Percentiles rank a stretch among this genome's conserved stretches.
These are phyloP conservation scores for Ptychobarbus kaznakovi DNA, from an alignment of 2,797 vertebrate species.

Conservation along the genomic window DNA sequence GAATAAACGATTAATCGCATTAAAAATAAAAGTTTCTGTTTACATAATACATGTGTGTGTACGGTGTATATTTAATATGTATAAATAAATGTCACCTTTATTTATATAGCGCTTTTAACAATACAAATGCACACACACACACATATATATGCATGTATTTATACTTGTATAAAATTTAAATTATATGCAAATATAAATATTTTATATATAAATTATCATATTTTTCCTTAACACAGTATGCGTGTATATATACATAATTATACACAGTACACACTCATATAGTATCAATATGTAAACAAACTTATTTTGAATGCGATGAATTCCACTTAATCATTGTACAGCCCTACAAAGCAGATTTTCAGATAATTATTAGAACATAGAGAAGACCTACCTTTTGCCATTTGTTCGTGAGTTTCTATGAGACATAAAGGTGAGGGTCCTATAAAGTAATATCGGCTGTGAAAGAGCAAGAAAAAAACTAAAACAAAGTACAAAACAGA, in stretches of 20 bases:
- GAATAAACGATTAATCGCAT: background rate
- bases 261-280: background rate
- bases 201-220: too few relatives aligned
- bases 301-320: background rate
- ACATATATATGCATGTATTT: too few relatives aligned
- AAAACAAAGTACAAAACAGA: constrained; percentile 13
- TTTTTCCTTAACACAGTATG: too few relatives aligned
- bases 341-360: background rate
- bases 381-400: constrained; percentile 88
- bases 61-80: background rate
- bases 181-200: too few relatives aligned
- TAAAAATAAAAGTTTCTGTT: background rate
- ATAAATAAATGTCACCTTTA: background rate
- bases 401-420: constrained; percentile 96
- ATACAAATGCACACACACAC: too few relatives aligned
- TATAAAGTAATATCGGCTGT: constrained; percentile 98
- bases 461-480: constrained; percentile 56
- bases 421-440: constrained; percentile 98
- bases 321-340: background rate
- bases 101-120: too few relatives aligned
- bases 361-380: background rate
- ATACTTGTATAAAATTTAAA: too few relatives aligned
- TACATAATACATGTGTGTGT: background rate
- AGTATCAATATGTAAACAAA: background rate
- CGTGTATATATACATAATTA: background rate